Evolutionary conservation across 2,888 invertebrate genomes (phyloP), one percentile per base, ranked within the genome.

Genomic region (Drosophila fulvimacula): DNA sequence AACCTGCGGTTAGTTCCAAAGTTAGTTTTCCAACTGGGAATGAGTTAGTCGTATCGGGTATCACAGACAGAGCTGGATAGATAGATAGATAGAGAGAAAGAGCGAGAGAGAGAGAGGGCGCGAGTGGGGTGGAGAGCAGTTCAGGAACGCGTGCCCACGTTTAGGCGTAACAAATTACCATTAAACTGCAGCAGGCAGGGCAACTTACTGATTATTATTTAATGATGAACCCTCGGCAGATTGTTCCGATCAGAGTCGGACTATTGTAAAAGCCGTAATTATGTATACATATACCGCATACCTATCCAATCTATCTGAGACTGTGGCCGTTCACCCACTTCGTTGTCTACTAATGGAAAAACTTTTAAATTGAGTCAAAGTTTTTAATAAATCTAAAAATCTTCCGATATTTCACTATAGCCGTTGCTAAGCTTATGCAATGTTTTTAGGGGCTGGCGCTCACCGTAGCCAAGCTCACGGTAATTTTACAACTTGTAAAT

Each of bases 101-200:
- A 21, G 49, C 1, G 15, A 21, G 19, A 17, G 27, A 10, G 10
- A 13, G 17, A 13, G 21, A n/a, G 46, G 13, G 41, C n/a, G 49
- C 0, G 21, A 49, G 19, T 9, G 46, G 52, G 55, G 36, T n/a
- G 21, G 13, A 24, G 34, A 21, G 39, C n/a, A 69, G 76, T 68
- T 83, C 76, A 71, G 73, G 70, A 58, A 68, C 79, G 91, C 89
- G 91, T 91, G 91, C 83, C 79, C 82, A 88, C 89, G 84, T 90
- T 91, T 91, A 91, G 91, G 91, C 91, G 91, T 89, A 91, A 91
- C 91, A 91, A 91, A 91, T 91, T 91, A 90, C 89, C 79, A 82
- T 78, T 88, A 84, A 86, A 81, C 73, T 72, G 75, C 61, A 48
- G 41, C 36, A 34, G 27, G 15, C n/a, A 9, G 36, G 58, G 55